These are phyloP conservation scores for Limulus polyphemus DNA, from an alignment of 2,888 invertebrate genomes.

Conservation along the genomic window DNA sequence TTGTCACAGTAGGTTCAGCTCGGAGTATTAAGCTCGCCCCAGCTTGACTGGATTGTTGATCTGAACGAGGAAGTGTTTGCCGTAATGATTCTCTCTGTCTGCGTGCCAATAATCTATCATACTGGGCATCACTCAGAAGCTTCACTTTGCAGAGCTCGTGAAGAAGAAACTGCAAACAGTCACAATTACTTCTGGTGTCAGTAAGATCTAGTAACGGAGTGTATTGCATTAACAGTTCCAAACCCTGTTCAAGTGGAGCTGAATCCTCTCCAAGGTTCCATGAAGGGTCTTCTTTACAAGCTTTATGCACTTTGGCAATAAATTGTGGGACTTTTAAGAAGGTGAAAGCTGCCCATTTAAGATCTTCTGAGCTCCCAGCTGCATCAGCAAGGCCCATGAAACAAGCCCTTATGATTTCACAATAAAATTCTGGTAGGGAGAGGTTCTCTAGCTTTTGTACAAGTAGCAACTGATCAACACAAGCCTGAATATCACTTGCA, in stretches of 20 bases:
- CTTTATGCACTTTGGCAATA: conserved; percentile 23
- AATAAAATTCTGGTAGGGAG: conserved; percentile 63
- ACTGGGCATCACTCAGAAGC: conserved; percentile 63
- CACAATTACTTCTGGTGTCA: conserved; percentile 77
- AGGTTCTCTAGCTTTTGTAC: conserved; percentile 63
- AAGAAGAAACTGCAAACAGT: conserved; percentile 67
- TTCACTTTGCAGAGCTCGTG: conserved; percentile 63
- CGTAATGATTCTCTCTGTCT: conserved; percentile 37
- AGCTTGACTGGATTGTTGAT: conserved; percentile 33
- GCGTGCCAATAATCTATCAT: conserved; percentile 52
- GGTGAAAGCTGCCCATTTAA: conserved; percentile 86
- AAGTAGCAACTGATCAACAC: conserved; percentile 69
- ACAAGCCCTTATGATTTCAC: conserved; percentile 77
- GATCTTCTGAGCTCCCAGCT: conserved; percentile 57
- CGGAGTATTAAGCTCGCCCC: conserved; percentile 52
- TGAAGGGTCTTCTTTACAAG: conserved; percentile 6
- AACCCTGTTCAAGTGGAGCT: conserved; percentile 63
- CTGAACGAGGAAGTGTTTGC: conserved; percentile 13
- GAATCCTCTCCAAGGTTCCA: conserved; percentile 50
- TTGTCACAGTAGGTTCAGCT: conserved; percentile 76
- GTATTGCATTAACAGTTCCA: conserved; percentile 71
- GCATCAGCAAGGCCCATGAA: conserved; percentile 80
- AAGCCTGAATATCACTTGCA: conserved; percentile 62
- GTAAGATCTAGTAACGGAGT: conserved; percentile 73
- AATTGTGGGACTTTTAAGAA: conserved; percentile 60